Evolutionary conservation across 2,888 invertebrate genomes (phyloP).

Genomic region (Macrophya alboannulata): DNA sequence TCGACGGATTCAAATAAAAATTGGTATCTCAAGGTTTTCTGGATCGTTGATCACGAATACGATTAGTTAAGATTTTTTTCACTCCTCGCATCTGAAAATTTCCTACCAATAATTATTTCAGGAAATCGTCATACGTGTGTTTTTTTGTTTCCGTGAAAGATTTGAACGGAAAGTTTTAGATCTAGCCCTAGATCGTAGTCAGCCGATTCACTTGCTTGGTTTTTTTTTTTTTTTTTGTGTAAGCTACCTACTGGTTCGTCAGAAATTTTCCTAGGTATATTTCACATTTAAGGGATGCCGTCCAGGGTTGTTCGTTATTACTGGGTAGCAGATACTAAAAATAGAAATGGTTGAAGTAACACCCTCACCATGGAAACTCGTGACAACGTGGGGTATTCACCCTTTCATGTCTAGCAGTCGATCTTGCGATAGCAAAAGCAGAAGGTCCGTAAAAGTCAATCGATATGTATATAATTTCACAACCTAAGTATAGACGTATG

Average conservation of each 20-base stretch:
- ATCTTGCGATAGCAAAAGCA: background rate
- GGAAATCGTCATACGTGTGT: no score
- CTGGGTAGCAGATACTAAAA: constrained; percentile 9
- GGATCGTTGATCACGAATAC: no score
- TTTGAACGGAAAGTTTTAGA: no score
- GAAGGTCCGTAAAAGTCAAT: constrained; percentile 23
- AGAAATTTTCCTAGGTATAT: background rate
- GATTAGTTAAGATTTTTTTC: no score
- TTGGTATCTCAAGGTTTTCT: no score
- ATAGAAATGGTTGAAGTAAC: constrained; percentile 37
- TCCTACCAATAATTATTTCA: no score
- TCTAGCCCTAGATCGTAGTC: no score
- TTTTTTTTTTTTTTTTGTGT: background rate
- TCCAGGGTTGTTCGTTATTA: background rate
- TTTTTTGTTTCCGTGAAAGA: no score
- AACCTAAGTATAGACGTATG: background rate
- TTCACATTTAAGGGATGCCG: background rate
- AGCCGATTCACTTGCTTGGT: no score
- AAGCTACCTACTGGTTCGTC: background rate
- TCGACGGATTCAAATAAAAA: no score
- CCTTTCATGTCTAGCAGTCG: constrained; percentile 11
- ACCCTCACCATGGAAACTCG: constrained; percentile 40
- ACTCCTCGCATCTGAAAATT: no score
- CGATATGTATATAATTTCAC: constrained; percentile 15
- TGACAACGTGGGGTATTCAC: constrained; percentile 42